Base-by-base conservation (phyloP, 2,888 invertebrate genomes). In the Yponomeuta sedellus region DNA sequence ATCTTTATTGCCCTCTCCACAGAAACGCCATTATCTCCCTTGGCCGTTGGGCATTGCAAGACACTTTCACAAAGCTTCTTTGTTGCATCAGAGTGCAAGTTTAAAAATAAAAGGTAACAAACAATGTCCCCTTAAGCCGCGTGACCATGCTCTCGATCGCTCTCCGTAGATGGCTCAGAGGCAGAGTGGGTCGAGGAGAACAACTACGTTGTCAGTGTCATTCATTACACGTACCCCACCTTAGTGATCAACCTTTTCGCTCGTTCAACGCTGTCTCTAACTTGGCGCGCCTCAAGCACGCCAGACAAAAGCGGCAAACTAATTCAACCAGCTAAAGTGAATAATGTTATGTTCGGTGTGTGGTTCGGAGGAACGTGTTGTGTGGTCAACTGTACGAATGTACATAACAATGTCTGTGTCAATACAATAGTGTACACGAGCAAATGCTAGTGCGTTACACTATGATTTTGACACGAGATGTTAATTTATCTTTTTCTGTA, bases 131-230 rank as follows among this genome's bases (percentile, higher is more conserved):
- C 85, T 86, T 85, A 85, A 86, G 83, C 85, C 75, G 78, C 86
- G 76, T 83, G 89, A 87, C 89, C 90, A 81, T 88, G 89, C 89
- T 90, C 90, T 89, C 89, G 86, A 88, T 90, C 83, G 81, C 80
- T 86, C 87, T 89, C 89, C 89, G 85, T 89, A 89, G 90, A 90
- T 90, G 90, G 88, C 87, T 85, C 90, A 85, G 79, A 80, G 80
- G 78, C 80, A 87, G 88, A 90, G 85, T 91, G 87, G 90, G 90
- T 91, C 90, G 90, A 91, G 90, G 90, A 88, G 85, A 91, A 80
- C 90, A 73, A 85, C 83, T 85, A 80, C 83, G 81, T 82, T 85
- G 86, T 87, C 89, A 86, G 86, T 88, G 88, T 87, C 88, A 88
- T 63, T 66, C 64, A 34, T 34, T 34, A 34, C 34, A 34, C 34